Evolutionary conservation across 1,140 invertebrate species (phyloP), one percentile per base, ranked within the genome.

Genomic region (Branchinecta lynchi): DNA sequence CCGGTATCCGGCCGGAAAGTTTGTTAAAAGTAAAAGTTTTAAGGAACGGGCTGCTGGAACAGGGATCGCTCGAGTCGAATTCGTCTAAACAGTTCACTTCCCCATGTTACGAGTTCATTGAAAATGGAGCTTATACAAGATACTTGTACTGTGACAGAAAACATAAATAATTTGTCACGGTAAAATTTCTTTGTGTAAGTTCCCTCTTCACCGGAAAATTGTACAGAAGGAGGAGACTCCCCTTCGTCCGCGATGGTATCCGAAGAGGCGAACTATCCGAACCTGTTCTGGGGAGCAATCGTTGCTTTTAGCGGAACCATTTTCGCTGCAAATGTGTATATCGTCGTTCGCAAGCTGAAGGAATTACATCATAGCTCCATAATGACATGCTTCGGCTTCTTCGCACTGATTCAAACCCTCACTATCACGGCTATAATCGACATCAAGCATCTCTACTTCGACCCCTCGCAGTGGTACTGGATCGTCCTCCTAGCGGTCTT

Each of bases 311-410:
- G 86, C 21, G 89, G 90, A 0, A 92, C 91, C 43, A 80, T 94
- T 67, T 92, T 93, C 76, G 89, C 89, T 44, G 90, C 92, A 10
- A 90, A 90, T 78, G 90, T 89, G 7, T 93, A 92, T 77, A 87
- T 95, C 65, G 77, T 93, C 66, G 79, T 95, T 46, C 80, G 92
- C 70, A 88, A 90, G 10, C 81, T 94, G 2, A 93, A 93, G 78
- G 69, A 43, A n/a, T 10, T 21, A 65, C 20, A 91, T 6, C 51
- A 60, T 20, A 60, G 51, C 6, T 15, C 51, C 17, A 60, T 60
- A 2, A 60, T 60, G 51, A 60, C 51, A 12, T 60, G 7, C 77
- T 94, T 92, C 80, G 90, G 90, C 71, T 85, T 86, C 69, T 89
- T 92, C 76, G 89, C 89, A 8, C 81, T 93, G 12, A 78, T 91